phyloP scores from a whole-genome alignment of 2,888 invertebrate genomes.

The Caprella mutica region DNA sequence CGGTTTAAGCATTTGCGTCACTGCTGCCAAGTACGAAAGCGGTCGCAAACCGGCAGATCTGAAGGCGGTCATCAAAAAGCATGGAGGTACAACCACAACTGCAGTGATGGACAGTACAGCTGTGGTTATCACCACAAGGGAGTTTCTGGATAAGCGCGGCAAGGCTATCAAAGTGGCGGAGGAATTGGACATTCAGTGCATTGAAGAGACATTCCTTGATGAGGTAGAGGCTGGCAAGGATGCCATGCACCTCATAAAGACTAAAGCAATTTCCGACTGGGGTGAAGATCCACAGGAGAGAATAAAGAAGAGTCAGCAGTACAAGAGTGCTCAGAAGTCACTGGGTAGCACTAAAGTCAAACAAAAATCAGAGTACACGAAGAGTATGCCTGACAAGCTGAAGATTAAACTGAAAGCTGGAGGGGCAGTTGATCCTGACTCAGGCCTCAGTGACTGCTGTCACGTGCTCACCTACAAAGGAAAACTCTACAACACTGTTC shows the following conservation, averaged over 20 bases:
- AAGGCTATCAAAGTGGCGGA: constrained; percentile 55
- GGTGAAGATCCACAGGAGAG: no score
- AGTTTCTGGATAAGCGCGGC: constrained; percentile 56
- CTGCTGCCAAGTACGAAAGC: no score
- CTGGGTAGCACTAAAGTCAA: no score
- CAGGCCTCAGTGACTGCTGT: constrained; percentile 60
- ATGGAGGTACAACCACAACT: constrained; percentile 62
- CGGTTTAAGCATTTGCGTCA: no score
- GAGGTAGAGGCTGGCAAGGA: constrained; percentile 16
- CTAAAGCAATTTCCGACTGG: constrained; percentile 40
- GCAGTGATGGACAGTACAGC: constrained; percentile 55
- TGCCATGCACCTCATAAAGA: constrained; percentile 36
- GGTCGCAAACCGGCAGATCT: constrained; percentile 43
- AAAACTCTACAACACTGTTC: constrained; percentile 59
- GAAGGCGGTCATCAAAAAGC: constrained; percentile 54
- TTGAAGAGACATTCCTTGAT: constrained; percentile 63
- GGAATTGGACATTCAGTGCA: constrained; percentile 61
- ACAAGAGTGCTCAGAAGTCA: no score
- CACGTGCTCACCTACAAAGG: constrained; percentile 57
- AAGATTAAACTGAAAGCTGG: constrained; percentile 69
- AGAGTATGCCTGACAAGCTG: constrained; percentile 24
- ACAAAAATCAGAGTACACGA: constrained; percentile 17
- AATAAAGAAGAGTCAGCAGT: no score
- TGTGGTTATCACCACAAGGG: constrained; percentile 61
- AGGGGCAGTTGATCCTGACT: constrained; percentile 84